Evolutionary conservation across 2,888 invertebrate species (phyloP), one percentile per base, ranked within the genome.

Genomic region (Monochamus alternatus): DNA sequence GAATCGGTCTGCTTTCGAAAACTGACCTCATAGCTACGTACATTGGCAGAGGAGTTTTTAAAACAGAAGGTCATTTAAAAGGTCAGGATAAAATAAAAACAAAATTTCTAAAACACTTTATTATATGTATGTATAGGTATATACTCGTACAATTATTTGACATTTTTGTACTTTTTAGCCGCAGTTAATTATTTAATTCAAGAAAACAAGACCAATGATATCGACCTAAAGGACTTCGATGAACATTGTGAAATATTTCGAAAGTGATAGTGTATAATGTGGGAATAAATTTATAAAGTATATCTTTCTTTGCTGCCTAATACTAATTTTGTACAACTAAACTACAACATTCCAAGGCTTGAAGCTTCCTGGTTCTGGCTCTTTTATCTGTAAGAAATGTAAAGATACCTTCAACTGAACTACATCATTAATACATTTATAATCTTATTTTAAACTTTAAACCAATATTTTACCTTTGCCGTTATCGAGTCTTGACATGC

Each of bases 401-500:
- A 5, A n/a, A 32, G 5, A 8, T 31, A 22, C 22, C 22, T 22
- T 22, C 22, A 22, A 22, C 22, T 22, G 22, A 22, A 22, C 22
- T 22, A 22, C 22, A 22, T 22, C 22, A 1, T 22, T 22, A 22
- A 0, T 22, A 22, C 22, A 22, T 22, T 22, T 22, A 22, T 22
- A 0, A 22, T 22, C 31, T 3, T 31, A 44, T 60, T 4, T 22
- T 2, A 32, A 5, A 44, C 22, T 22, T 22, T 14, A 65, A 2
- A 58, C 22, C 38, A 5, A 22, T 4, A 52, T 32, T 63, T 76
- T 89, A 97, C 96, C 92, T 94, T 93, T 77, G 92, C 89, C 1
- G 95, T 96, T 76, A 98, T 94, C 81, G 93, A 90, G 88, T 98
- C 98, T 81, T 93, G 91, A 85, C 98, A 98, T 12, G 96, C 95